Evolutionary conservation across 2,888 invertebrate species (phyloP), one percentile per base, ranked within the genome.

Genomic region (Melieria crassipennis): DNA sequence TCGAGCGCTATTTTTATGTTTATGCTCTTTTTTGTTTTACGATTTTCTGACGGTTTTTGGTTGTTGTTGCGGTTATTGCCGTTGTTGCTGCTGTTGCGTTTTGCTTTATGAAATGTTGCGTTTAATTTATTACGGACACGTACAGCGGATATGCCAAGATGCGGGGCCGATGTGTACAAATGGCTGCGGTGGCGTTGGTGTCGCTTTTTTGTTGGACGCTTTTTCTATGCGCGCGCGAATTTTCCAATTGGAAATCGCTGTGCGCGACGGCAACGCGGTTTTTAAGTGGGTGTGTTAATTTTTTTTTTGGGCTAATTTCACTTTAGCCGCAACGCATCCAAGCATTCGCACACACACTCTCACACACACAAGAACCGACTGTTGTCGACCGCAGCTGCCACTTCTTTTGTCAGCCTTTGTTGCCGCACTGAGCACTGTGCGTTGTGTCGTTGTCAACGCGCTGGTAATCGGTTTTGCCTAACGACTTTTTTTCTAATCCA

Each of bases 101-200:
- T 48, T 48, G 48, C 48, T 73, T 70, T 67, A 63, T 69, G 66
- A 63, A 63, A 64, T 69, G 56, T 69, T 50, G 61, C 63, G 46
- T 69, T 63, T 64, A 74, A 74, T 74, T 72, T 74, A 74, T 74
- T 65, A 66, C 48, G 63, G 65, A 58, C 74, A 74, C 74, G 71
- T 72, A 74, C 67, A 73, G 56, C 73, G 73, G 73, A 73, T 70
- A 65, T 70, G 65, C 70, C 60, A 57, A 66, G 65, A 64, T 72
- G 69, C 56, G 62, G 66, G 61, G 63, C 62, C 16, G 43, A 52
- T 52, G 30, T 30, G 3, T 30, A 30, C 30, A 30, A 30, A 45
- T 52, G 52, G 70, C 11, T 11, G 55, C 56, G 63, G 10, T 45
- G 42, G 43, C 43, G 55, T 56, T 47, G 65, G 30, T 11, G n/a